Conservation (phyloP, 2,888 invertebrate species). For the Dyspetes luteomarginatus region DNA sequence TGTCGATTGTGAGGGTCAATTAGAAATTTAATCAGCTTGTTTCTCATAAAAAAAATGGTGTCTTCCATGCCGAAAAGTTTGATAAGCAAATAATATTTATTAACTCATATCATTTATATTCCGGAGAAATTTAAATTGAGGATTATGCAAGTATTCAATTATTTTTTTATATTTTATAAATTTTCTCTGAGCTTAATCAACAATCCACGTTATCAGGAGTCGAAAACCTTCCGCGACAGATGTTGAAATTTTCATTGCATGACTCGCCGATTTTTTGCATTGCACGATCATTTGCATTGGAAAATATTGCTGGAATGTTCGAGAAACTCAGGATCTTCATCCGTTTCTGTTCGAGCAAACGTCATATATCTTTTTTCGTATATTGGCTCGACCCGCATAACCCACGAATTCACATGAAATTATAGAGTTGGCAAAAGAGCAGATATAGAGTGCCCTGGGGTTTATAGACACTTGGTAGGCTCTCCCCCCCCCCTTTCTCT, state of each 20-base stretch:
- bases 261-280: neutral
- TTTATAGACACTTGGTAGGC: too few species aligned
- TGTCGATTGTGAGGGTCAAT: neutral
- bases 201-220: neutral
- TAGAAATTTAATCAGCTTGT: neutral
- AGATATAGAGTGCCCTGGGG: neutral
- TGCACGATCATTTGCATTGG: neutral
- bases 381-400: slow-evolving; percentile 68
- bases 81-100: too few species aligned
- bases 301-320: slow-evolving; percentile 65
- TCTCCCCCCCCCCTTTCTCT: too few species aligned
- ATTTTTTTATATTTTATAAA: too few species aligned
- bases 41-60: neutral
- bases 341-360: slow-evolving; percentile 60
- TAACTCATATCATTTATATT: too few species aligned
- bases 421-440: slow-evolving; percentile 13
- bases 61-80: too few species aligned
- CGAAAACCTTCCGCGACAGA: slow-evolving; percentile 39
- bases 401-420: slow-evolving; percentile 49
- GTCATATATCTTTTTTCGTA: slow-evolving; percentile 74
- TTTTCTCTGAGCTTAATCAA: neutral
- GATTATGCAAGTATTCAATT: too few species aligned
- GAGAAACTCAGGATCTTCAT: slow-evolving; percentile 75
- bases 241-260: slow-evolving; percentile 71
- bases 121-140: too few species aligned